phyloP scores from a whole-genome alignment of 1,140 invertebrate genomes.

The Campoletis sonorensis region DNA sequence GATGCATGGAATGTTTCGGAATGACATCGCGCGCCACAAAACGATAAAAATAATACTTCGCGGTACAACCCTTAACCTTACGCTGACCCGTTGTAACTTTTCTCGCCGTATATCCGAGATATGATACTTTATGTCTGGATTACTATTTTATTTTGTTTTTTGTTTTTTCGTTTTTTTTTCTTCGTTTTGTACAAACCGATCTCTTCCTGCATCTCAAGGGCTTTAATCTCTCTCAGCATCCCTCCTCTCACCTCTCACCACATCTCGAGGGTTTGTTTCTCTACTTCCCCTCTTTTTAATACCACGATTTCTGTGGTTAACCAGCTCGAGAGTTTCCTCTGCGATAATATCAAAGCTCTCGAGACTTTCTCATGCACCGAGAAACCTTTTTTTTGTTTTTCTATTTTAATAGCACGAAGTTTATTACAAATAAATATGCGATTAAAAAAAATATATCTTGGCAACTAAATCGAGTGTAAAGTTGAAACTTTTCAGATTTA shows the following conservation, averaged over 20 bases:
- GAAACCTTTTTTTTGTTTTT: background rate
- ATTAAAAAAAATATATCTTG: background rate
- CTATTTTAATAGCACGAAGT: background rate
- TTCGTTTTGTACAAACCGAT: background rate
- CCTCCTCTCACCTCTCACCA: background rate
- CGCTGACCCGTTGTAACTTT: slow-evolving; percentile 42
- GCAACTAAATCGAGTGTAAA: background rate
- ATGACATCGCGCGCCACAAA: background rate
- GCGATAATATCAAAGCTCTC: slow-evolving; percentile 12
- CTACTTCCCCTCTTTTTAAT: background rate
- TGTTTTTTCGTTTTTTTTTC: background rate
- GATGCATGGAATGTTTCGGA: background rate
- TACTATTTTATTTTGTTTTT: background rate
- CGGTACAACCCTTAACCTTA: slow-evolving; percentile 45
- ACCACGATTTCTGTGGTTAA: slow-evolving; percentile 25
- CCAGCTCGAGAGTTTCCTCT: background rate
- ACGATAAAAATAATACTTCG: slow-evolving; percentile 28
- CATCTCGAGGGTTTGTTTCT: background rate
- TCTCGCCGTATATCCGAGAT: background rate
- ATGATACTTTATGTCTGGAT: slow-evolving; percentile 32
- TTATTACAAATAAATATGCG: background rate
- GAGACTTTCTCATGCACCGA: slow-evolving; percentile 8
- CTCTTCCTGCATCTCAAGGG: slow-evolving; percentile 3
- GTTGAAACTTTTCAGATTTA: no score
- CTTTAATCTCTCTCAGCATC: background rate